Percentiles rank a stretch among this genome's conserved stretches.
Conservation (phyloP, 1,140 invertebrate species). For the Drosophila mayri region DNA sequence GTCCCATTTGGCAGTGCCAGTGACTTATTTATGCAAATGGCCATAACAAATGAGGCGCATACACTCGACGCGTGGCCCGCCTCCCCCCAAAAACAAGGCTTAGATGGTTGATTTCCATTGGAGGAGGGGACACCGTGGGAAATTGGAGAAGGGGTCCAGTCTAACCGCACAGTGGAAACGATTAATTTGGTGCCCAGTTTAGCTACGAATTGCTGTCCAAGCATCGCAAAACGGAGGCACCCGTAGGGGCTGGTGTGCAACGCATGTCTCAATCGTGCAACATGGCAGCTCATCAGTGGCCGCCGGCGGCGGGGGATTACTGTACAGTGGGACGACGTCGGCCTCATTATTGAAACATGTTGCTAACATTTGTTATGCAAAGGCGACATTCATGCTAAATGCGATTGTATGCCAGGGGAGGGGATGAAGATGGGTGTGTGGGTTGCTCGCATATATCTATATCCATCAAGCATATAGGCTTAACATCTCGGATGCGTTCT, state of each 20-base stretch:
- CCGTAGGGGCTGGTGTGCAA: slow-evolving; percentile 28
- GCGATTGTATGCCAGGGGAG: slow-evolving; percentile 15
- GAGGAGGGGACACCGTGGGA: not conserved
- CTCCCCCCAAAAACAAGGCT: not conserved
- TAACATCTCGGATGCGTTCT: not conserved
- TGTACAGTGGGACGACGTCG: slow-evolving; percentile 1
- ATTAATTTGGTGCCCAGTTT: slow-evolving; percentile 71
- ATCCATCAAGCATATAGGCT: slow-evolving; percentile 67
- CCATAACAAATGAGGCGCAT: slow-evolving; percentile 81
- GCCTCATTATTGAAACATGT: slow-evolving; percentile 80
- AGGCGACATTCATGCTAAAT: slow-evolving; percentile 76
- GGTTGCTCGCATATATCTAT: slow-evolving; percentile 37
- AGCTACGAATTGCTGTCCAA: slow-evolving; percentile 32
- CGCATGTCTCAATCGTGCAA: slow-evolving; percentile 70
- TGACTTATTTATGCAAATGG: slow-evolving; percentile 82
- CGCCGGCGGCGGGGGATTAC: slow-evolving; percentile 27
- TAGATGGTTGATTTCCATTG: not conserved
- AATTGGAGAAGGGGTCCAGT: slow-evolving; percentile 6
- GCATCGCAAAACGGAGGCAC: slow-evolving; percentile 45
- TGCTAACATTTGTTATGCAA: slow-evolving; percentile 80
- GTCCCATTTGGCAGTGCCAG: slow-evolving; percentile 68
- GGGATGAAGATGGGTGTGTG: not conserved
- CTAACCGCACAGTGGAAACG: slow-evolving; percentile 75
- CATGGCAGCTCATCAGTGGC: slow-evolving; percentile 52
- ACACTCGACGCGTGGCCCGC: slow-evolving; percentile 41